Base-by-base conservation (phyloP, 2,113 vertebrate genomes). In the Romanogobio albipinnatus region DNA sequence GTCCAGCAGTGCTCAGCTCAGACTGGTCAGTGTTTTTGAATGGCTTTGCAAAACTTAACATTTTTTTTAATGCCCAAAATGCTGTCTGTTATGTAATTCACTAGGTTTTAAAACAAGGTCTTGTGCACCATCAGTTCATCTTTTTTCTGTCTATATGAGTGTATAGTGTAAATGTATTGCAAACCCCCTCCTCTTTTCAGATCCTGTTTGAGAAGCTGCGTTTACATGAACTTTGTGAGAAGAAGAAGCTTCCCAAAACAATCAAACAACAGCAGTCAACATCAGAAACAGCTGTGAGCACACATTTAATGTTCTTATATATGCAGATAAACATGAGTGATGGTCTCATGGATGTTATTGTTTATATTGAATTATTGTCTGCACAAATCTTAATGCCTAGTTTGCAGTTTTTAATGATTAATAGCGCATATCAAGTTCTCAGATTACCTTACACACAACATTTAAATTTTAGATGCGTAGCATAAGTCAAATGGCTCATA, bases 131-230 rank as follows among this genome's bases (percentile, higher is more conserved):
- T 56, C 53, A 56, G 53, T 56, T 56, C 6, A 56, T 22, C n/a
- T 86, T 51, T 51, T 2, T 45, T 39, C 9, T 68, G 36, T 47
- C 1, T 22, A 81, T 1, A 58, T 36, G n/a, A 36, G 13, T 36
- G 17, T 9, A 71, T 56, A 33, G 43, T 39, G 39, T 80, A 36
- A 74, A 39, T 1, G 33, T 62, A 66, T 78, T 14, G 47, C 10
- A 5, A 36, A 39, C 4, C 4, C 26, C 22, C 71, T 36, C 22
- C 89, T 2, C 15, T 91, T 86, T 88, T 29, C 87, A 99, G 98
- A 90, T 98, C 76, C 92, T 98, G 17, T 98, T 97, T 89, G 96
- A 96, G 81, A 98, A 97, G 84, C 90, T 99, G 36, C 95, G 92
- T 59, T 95, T 99, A 47, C 96, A 98, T 29, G 87, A 92, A 0